Conservation (phyloP, 2,888 invertebrate genomes). For the Mellilla xanthometata region DNA sequence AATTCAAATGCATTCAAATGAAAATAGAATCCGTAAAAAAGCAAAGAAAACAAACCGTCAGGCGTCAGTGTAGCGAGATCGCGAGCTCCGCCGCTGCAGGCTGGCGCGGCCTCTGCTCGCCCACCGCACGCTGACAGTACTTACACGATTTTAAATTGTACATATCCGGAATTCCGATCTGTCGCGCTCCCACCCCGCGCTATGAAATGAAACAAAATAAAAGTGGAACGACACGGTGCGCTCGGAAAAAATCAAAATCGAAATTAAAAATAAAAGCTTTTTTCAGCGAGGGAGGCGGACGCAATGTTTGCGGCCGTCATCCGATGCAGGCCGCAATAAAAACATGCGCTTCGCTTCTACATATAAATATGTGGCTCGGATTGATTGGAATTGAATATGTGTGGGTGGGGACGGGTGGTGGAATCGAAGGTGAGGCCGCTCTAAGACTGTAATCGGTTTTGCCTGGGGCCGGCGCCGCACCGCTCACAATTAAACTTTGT, state of each 20-base stretch:
- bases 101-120: constrained; percentile 38
- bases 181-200: constrained; percentile 80
- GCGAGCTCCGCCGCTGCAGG: constrained; percentile 48
- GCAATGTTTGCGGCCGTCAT: constrained; percentile 81
- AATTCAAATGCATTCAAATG: constrained; percentile 83
- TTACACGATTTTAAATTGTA: constrained; percentile 83
- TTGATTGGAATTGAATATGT: constrained; percentile 82
- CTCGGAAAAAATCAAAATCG: constrained; percentile 81
- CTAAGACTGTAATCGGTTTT: constrained; percentile 83
- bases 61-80: constrained; percentile 78
- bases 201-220: constrained; percentile 83
- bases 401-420: constrained; percentile 57
- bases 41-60: constrained; percentile 81
- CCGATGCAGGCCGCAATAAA: constrained; percentile 80
- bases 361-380: constrained; percentile 76
- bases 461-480: constrained; percentile 60
- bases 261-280: constrained; percentile 80
- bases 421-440: constrained; percentile 76
- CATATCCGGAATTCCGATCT: constrained; percentile 83
- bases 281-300: constrained; percentile 69
- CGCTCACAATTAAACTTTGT: constrained; percentile 82
- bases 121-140: constrained; percentile 72
- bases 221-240: constrained; percentile 72
- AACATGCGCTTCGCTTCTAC: constrained; percentile 72
- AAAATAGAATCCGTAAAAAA: constrained; percentile 81